Evolutionary conservation across 2,888 invertebrate species (phyloP).

Genomic region (Ganaspis brasiliensis): DNA sequence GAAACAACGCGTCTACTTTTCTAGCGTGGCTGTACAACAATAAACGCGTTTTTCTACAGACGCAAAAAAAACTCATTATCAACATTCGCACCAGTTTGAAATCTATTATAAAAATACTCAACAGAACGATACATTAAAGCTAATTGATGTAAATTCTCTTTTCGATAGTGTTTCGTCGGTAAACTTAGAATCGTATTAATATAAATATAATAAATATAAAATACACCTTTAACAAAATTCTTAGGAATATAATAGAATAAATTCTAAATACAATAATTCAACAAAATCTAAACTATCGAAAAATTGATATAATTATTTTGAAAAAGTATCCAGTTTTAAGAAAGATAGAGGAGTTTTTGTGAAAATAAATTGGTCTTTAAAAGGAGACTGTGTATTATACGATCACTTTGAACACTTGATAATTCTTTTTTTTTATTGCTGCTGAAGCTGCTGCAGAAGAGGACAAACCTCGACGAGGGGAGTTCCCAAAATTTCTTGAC

Average conservation of each 20-base stretch:
- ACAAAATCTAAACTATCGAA: conserved; percentile 29
- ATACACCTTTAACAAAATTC: neutral
- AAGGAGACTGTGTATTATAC: neutral
- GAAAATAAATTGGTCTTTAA: conserved; percentile 41
- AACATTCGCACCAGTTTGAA: conserved; percentile 24
- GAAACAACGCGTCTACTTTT: conserved; percentile 5
- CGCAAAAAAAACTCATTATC: conserved; percentile 11
- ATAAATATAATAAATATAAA: neutral
- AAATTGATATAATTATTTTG: neutral
- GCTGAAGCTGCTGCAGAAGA: conserved; percentile 76
- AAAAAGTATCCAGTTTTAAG: conserved; percentile 33
- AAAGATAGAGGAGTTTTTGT: conserved; percentile 40
- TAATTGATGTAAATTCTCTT: no score
- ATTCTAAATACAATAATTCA: neutral
- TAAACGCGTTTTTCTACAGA: conserved; percentile 11
- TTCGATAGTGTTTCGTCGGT: neutral
- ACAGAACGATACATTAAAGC: neutral
- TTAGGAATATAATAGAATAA: neutral
- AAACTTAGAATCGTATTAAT: neutral
- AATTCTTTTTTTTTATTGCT: conserved; percentile 70
- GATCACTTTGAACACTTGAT: conserved; percentile 33
- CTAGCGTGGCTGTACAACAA: conserved; percentile 33
- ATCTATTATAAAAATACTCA: conserved; percentile 45
- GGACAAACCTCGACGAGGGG: conserved; percentile 82
- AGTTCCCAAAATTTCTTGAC: conserved; percentile 85